A percentile compares a stretch with the other conserved stretches of the same genome.
Conservation (phyloP, 2,888 invertebrate species). For the Cryptocephalus moraei region DNA sequence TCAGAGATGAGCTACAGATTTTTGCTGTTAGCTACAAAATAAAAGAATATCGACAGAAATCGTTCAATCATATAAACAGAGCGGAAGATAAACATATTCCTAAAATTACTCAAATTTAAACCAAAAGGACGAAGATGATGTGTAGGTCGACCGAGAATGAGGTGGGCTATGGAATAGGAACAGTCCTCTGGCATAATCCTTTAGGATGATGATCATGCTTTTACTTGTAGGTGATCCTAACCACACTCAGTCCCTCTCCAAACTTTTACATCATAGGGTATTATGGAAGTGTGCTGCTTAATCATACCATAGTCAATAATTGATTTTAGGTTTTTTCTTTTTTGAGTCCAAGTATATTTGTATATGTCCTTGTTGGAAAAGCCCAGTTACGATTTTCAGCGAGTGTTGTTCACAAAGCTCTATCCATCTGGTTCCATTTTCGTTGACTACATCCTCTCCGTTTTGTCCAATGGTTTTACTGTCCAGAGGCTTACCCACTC, state of each 20-base stretch:
- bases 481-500: conserved; percentile 1
- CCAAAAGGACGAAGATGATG: no score
- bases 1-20: no score
- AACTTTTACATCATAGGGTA: conserved; percentile 1
- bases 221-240: background rate
- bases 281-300: background rate
- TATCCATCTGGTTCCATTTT: conserved; percentile 1
- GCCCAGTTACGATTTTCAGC: background rate
- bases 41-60: no score
- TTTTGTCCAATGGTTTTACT: background rate
- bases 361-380: background rate
- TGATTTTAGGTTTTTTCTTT: no score
- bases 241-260: background rate
- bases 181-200: no score
- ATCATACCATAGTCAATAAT: background rate
- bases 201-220: no score
- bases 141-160: no score
- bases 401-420: background rate
- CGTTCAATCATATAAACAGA: no score
- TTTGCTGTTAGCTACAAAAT: no score
- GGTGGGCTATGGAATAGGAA: no score
- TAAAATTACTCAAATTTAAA: no score
- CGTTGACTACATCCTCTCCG: conserved; percentile 1
- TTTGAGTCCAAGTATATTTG: background rate
- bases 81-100: no score